Percentiles rank a stretch among this genome's conserved stretches.
These are phyloP conservation scores for Psettodes erumei DNA, from an alignment of 2,113 vertebrate species.

Conservation along the genomic window DNA sequence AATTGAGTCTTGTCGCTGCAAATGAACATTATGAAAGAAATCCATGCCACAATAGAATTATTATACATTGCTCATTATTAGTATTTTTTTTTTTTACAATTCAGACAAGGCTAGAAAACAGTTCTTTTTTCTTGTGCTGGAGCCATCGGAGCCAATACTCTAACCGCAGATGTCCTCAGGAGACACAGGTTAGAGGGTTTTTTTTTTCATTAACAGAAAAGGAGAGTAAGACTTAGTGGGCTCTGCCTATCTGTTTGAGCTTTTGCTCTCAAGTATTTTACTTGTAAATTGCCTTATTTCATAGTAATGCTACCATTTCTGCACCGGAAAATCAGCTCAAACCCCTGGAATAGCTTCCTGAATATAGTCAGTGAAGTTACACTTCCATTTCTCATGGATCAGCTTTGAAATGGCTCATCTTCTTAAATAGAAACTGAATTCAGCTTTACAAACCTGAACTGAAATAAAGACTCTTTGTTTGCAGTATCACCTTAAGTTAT, in stretches of 20 bases:
- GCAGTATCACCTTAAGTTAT: slow-evolving; percentile 3
- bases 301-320: slow-evolving; percentile 35
- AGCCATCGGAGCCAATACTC: not conserved
- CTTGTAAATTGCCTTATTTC: slow-evolving; percentile 54
- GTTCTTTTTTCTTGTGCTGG: slow-evolving; percentile 13
- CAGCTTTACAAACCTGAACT: slow-evolving; percentile 4
- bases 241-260: slow-evolving; percentile 23
- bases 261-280: slow-evolving; percentile 44
- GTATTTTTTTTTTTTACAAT: slow-evolving; percentile 30
- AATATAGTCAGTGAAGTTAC: slow-evolving; percentile 10
- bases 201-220: slow-evolving; percentile 44
- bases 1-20: slow-evolving; percentile 28
- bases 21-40: slow-evolving; percentile 28
- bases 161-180: slow-evolving; percentile 37
- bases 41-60: not conserved
- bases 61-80: not conserved
- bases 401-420: slow-evolving; percentile 29
- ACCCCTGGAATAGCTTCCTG: not conserved
- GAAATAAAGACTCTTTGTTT: slow-evolving; percentile 15
- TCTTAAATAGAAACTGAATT: slow-evolving; percentile 18
- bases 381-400: slow-evolving; percentile 6
- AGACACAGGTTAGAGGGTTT: slow-evolving; percentile 28
- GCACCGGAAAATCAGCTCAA: slow-evolving; percentile 45
- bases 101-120: slow-evolving; percentile 30
- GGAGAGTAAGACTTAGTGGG: slow-evolving; percentile 6